A percentile compares a stretch with the other conserved stretches of the same genome.
These are phyloP conservation scores for Drosophila nebulosa DNA, from an alignment of 1,140 invertebrate species.

Conservation along the genomic window DNA sequence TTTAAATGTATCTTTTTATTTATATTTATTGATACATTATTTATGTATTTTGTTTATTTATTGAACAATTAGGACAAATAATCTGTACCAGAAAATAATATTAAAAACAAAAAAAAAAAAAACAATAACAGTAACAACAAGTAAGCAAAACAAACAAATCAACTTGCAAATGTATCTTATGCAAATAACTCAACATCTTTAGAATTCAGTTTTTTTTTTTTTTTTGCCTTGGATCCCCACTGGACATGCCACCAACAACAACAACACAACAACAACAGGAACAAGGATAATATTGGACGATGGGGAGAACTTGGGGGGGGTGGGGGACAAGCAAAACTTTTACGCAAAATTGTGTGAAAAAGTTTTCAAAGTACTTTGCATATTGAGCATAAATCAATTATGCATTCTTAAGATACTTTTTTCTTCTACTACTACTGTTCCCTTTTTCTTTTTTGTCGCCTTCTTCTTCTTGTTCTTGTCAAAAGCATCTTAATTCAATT, in stretches of 20 bases:
- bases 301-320: background rate
- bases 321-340: slow-evolving; percentile 38
- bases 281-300: background rate
- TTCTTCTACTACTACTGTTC: background rate
- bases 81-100: background rate
- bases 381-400: slow-evolving; percentile 71
- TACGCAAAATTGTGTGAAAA: slow-evolving; percentile 44
- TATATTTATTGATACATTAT: background rate
- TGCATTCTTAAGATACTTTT: slow-evolving; percentile 60
- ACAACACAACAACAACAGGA: background rate
- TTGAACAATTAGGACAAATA: background rate
- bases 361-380: slow-evolving; percentile 41
- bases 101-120: no score
- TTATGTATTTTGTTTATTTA: background rate
- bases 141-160: background rate
- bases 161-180: slow-evolving; percentile 2
- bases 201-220: background rate
- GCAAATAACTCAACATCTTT: background rate
- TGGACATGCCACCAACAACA: background rate
- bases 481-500: slow-evolving; percentile 52
- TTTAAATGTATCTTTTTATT: background rate
- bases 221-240: background rate
- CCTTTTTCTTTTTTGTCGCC: background rate
- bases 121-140: background rate
- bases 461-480: background rate